A percentile compares a stretch with the other conserved stretches of the same genome.
Conservation (phyloP, 2,888 invertebrate species). For the Caradrina clavipalpis region DNA sequence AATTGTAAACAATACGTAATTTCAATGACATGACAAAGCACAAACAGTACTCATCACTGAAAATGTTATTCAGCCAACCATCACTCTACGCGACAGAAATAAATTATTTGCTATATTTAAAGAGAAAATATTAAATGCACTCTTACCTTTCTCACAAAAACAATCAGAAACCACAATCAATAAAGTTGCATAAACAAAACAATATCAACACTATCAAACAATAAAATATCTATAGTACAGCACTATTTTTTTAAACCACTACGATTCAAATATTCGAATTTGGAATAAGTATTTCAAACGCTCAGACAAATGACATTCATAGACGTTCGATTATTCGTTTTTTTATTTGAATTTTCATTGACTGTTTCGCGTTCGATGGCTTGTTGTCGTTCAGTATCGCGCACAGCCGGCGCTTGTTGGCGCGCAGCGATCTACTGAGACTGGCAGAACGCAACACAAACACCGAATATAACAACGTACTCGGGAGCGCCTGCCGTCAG, state of each 20-base stretch:
- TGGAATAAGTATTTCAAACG: conserved; percentile 65
- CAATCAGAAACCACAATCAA: conserved; percentile 54
- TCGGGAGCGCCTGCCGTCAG: conserved; percentile 68
- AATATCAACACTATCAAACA: conserved; percentile 57
- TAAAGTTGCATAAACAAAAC: conserved; percentile 56
- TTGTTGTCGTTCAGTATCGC: conserved; percentile 66
- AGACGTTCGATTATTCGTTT: conserved; percentile 39
- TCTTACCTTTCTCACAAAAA: conserved; percentile 70
- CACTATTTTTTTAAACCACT: conserved; percentile 73
- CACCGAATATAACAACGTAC: conserved; percentile 48
- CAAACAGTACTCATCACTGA: conserved; percentile 4
- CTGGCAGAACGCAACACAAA: conserved; percentile 57
- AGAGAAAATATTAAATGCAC: conserved; percentile 33
- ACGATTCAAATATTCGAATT: conserved; percentile 61
- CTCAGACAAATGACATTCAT: conserved; percentile 76
- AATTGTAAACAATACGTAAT: conserved; percentile 17
- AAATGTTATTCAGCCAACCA: conserved; percentile 3
- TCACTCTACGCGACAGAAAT: not conserved
- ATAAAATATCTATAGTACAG: conserved; percentile 40
- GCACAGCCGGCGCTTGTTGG: conserved; percentile 77
- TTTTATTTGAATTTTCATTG: conserved; percentile 73
- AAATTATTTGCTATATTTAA: not conserved
- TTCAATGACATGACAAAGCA: conserved; percentile 51
- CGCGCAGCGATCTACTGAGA: conserved; percentile 83
- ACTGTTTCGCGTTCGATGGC: conserved; percentile 73